Evolutionary conservation across 30 jellyfish, hydroid and myxozoan species (phyloP).

Genomic region (Mastigias papua): DNA sequence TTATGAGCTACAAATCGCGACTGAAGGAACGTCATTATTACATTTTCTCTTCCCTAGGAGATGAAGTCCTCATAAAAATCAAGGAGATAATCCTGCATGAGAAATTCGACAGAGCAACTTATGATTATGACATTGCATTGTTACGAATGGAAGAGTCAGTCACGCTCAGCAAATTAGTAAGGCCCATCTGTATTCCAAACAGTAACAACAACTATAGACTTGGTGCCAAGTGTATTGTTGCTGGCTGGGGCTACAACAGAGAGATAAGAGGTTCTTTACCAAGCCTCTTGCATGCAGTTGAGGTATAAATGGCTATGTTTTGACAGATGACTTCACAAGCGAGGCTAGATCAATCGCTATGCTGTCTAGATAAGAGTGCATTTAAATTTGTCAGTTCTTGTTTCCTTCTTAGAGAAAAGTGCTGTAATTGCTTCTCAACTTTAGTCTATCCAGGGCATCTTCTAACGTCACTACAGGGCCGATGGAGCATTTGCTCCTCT

Average conservation of each 20-base stretch:
- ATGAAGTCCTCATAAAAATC: conserved; percentile 35
- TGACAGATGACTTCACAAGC: no score
- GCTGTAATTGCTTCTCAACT: no score
- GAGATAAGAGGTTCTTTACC: conserved; percentile 37
- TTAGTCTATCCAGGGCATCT: no score
- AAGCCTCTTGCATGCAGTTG: conserved; percentile 37
- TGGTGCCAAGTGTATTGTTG: conserved; percentile 52
- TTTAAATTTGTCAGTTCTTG: no score
- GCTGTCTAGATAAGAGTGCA: no score
- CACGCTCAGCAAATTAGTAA: conserved; percentile 7
- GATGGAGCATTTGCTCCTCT: no score
- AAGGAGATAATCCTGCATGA: conserved; percentile 51
- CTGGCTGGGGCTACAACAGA: conserved; percentile 75
- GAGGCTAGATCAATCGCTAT: no score
- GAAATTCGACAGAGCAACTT: not conserved
- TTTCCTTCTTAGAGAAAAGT: no score
- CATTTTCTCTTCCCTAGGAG: no score
- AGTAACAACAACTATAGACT: conserved; percentile 22
- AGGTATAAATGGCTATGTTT: conserved; percentile 4
- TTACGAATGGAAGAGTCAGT: conserved; percentile 26
- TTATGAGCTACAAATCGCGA: no score
- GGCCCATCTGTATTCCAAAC: conserved; percentile 63
- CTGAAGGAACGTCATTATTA: no score
- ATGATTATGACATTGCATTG: conserved; percentile 61
- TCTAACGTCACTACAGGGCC: no score